Base-by-base conservation (phyloP, 2,113 vertebrate species). In the Podarcis cretensis region DNA sequence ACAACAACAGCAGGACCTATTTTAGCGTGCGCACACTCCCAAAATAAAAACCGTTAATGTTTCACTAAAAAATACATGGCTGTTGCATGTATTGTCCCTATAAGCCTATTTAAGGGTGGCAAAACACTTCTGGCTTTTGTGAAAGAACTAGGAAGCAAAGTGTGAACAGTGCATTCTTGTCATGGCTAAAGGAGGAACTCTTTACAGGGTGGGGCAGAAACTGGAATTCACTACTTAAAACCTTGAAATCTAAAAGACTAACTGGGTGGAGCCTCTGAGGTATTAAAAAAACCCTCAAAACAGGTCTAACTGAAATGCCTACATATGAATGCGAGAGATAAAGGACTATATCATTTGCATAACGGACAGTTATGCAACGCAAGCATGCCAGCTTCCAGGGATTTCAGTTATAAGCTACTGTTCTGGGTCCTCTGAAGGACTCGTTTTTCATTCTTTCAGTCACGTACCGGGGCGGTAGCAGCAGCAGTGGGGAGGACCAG, bases 151-250 rank as follows among this genome's bases (percentile, higher is more conserved):
- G 43, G n/a, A 84, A 89, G 16, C 37, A 37, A 18, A 84, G 73
- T 83, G 77, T 66, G 37, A 76, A 48, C 57, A 76, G 21, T 63
- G 30, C 32, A 82, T 76, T 77, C 79, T 83, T 76, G 35, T 6
- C 37, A 48, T 43, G 63, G 37, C 20, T 76, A 77, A 86, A 77
- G 35, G 32, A 77, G 74, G 40, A 76, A 88, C 57, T 88, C 59
- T 83, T 75, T 54, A 54, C 13, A 21, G 57, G 87, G 59, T 66
- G 71, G 54, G 80, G 73, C 14, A 37, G 87, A 48, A 30, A 65
- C 40, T 66, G 71, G 80, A 83, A 83, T 88, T 76, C 71, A 27
- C 40, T 83, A 18, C 73, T 83, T 35, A 83, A 75, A 83, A 83
- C 20, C 23, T 37, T 83, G 25, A 87, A 81, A 48, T n/a, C 78